phyloP scores from a whole-genome alignment of 1,140 invertebrate genomes.

The Bombus haemorrhoidalis region DNA sequence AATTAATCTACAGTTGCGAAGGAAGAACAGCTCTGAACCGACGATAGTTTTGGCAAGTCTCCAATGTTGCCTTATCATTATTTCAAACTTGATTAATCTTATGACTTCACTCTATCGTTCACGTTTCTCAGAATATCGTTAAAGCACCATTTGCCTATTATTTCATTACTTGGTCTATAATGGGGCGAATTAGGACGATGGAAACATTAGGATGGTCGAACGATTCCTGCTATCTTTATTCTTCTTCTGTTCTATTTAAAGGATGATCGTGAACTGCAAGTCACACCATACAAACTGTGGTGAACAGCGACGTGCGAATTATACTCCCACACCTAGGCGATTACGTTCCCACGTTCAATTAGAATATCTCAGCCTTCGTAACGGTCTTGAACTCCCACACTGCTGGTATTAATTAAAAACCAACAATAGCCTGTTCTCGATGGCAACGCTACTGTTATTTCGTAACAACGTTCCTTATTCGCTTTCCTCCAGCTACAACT shows the following conservation, averaged over 20 bases:
- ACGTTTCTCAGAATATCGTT: neutral
- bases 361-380: slow-evolving; percentile 45
- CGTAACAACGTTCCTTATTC: neutral
- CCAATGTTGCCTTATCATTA: neutral
- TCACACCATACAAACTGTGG: neutral
- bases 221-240: neutral
- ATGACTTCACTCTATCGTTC: neutral
- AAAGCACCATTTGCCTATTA: neutral
- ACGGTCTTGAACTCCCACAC: slow-evolving; percentile 50
- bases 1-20: neutral
- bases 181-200: neutral
- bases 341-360: slow-evolving; percentile 49
- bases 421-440: slow-evolving; percentile 24
- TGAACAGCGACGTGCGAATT: neutral
- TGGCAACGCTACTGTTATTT: slow-evolving; percentile 42
- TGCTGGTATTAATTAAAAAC: slow-evolving; percentile 27
- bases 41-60: neutral
- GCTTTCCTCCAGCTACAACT: neutral
- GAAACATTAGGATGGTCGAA: neutral
- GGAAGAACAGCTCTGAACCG: neutral
- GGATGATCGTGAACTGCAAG: neutral
- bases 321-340: slow-evolving; percentile 26
- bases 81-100: neutral
- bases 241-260: neutral
- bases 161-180: neutral